These are phyloP conservation scores for Drosophila saltans DNA, from an alignment of 1,140 invertebrate species.

Conservation along the genomic window DNA sequence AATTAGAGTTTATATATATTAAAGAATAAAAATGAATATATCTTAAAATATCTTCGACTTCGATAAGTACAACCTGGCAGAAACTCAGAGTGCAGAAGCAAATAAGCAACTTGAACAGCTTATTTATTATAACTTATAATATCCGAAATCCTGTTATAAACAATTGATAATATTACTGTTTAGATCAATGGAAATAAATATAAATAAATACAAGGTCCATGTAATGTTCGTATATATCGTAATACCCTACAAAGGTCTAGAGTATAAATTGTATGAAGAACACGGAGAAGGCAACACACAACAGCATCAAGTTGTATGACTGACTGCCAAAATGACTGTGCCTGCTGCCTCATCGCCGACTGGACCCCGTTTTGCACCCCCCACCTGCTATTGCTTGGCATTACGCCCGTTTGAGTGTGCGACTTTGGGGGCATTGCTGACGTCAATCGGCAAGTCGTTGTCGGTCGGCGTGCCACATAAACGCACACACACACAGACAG, in stretches of 20 bases:
- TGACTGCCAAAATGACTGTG: constrained; percentile 72
- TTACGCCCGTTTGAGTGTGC: constrained; percentile 62
- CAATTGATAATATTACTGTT: too few species aligned
- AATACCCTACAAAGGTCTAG: neutral
- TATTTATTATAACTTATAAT: too few species aligned
- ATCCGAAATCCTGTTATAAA: too few species aligned
- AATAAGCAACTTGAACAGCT: too few species aligned
- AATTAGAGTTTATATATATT: too few species aligned
- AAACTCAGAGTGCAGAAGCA: too few species aligned
- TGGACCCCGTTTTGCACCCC: constrained; percentile 10
- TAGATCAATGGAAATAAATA: neutral
- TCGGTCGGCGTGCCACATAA: constrained; percentile 74
- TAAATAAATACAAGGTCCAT: neutral
- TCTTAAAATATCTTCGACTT: too few species aligned
- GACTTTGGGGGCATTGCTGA: constrained; percentile 82
- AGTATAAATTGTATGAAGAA: constrained; percentile 10
- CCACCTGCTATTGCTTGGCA: constrained; percentile 60
- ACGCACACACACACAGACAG: constrained; percentile 32
- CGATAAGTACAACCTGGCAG: too few species aligned
- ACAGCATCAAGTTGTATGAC: constrained; percentile 65
- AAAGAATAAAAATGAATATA: too few species aligned
- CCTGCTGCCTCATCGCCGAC: constrained; percentile 8
- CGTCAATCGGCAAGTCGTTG: constrained; percentile 76
- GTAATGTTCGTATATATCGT: neutral
- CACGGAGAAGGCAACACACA: constrained; percentile 35